These are phyloP conservation scores for Brachypodius melanocephalos DNA, from an alignment of 2,113 vertebrate genomes.

Conservation along the genomic window DNA sequence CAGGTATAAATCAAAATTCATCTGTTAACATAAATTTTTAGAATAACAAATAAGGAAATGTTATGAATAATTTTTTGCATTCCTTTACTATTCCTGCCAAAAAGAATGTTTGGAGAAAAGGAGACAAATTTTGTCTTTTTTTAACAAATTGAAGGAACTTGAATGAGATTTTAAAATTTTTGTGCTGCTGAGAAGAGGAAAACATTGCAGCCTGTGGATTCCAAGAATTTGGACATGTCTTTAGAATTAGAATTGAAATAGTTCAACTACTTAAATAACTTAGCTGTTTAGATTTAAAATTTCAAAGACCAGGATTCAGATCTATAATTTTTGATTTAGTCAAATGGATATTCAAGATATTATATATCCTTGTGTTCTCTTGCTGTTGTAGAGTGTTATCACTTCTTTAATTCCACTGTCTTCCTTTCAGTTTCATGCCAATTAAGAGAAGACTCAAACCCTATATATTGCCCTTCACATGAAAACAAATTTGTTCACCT, in stretches of 20 bases:
- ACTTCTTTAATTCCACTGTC: background rate
- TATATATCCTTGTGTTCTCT: background rate
- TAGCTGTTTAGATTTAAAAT: background rate
- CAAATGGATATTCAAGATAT: background rate
- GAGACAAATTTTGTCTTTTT: accelerated
- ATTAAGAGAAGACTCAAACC: background rate
- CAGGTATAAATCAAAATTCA: background rate
- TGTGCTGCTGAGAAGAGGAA: background rate
- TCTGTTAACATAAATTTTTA: background rate
- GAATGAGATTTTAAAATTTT: background rate
- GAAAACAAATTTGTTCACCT: background rate
- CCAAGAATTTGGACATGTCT: background rate
- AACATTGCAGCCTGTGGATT: background rate
- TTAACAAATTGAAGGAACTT: background rate
- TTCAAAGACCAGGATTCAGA: background rate
- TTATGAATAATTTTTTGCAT: background rate
- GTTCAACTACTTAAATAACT: background rate
- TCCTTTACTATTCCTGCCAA: background rate
- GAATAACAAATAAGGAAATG: background rate
- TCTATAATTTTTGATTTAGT: background rate
- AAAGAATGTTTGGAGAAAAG: background rate
- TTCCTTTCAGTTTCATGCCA: background rate
- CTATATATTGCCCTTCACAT: background rate
- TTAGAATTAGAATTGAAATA: background rate
- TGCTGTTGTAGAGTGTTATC: background rate